phyloP scores from a whole-genome alignment of 2,797 vertebrate species.

The Coranthus polyacanthus region DNA sequence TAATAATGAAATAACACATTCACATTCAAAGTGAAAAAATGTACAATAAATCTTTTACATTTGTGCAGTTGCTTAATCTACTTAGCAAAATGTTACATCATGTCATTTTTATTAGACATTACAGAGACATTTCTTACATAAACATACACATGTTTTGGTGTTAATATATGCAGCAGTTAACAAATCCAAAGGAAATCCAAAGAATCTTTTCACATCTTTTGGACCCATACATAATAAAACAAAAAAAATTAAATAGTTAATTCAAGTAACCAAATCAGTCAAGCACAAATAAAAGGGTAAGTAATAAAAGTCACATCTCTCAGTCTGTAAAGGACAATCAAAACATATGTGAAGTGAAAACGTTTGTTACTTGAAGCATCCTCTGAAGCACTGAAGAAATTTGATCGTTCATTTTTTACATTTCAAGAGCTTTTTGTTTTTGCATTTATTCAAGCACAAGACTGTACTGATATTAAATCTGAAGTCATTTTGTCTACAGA shows the following conservation, averaged over 20 bases:
- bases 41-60: conserved; percentile 32
- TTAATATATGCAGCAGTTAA: conserved; percentile 6
- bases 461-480: no score
- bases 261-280: conserved; percentile 16
- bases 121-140: conserved; percentile 24
- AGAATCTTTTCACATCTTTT: conserved; percentile 60
- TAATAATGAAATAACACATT: conserved; percentile 31
- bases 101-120: conserved; percentile 24
- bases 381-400: no score
- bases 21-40: conserved; percentile 18
- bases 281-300: conserved; percentile 22
- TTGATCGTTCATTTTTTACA: no score
- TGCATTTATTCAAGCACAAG: no score
- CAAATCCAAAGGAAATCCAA: not conserved
- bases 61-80: conserved; percentile 28
- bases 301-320: conserved; percentile 22
- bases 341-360: no score
- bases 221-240: conserved; percentile 26
- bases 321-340: not conserved
- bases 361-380: no score
- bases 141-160: conserved; percentile 28
- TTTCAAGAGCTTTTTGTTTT: conserved; percentile 2
- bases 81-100: conserved; percentile 36
- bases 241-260: conserved; percentile 24
- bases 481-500: not conserved